phyloP scores from a whole-genome alignment of 1,140 invertebrate genomes.

The Platorchestia sp. region DNA sequence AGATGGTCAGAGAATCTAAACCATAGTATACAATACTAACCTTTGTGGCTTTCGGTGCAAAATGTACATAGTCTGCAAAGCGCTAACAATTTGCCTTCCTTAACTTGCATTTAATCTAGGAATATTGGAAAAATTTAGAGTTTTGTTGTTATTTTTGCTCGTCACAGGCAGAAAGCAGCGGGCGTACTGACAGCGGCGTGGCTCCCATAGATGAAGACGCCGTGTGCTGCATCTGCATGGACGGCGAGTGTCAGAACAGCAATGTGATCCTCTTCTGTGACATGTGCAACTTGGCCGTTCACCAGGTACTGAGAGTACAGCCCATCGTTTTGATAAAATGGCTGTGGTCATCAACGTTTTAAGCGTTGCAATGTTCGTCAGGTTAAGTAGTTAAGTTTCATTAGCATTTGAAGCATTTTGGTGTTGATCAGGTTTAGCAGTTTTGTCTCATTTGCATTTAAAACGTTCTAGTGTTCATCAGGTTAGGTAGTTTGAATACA shows the following conservation, averaged over 20 bases:
- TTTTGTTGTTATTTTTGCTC: too few relatives aligned
- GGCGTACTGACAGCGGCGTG: slow-evolving; percentile 72
- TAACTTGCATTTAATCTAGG: too few relatives aligned
- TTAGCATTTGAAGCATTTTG: too few relatives aligned
- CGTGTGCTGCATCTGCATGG: slow-evolving; percentile 92
- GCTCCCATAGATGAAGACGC: slow-evolving; percentile 95
- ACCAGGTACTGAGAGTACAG: slow-evolving; percentile 77
- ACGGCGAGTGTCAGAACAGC: slow-evolving; percentile 96
- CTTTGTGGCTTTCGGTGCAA: too few relatives aligned
- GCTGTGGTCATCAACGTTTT: too few relatives aligned
- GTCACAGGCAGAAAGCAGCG: slow-evolving; percentile 77
- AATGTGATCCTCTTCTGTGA: slow-evolving; percentile 98
- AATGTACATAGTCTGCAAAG: too few relatives aligned
- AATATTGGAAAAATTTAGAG: too few relatives aligned
- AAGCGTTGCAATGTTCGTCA: neutral
- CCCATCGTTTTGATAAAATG: too few relatives aligned
- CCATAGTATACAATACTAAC: too few relatives aligned
- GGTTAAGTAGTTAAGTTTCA: neutral
- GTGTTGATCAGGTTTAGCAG: neutral
- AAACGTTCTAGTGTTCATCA: neutral
- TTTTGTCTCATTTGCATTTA: neutral
- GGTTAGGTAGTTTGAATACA: neutral
- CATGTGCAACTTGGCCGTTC: slow-evolving; percentile 99
- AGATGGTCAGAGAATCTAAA: too few relatives aligned
- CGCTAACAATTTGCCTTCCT: too few relatives aligned